Conservation (phyloP, 1,140 invertebrate species). For the Epicauta chinensis region DNA sequence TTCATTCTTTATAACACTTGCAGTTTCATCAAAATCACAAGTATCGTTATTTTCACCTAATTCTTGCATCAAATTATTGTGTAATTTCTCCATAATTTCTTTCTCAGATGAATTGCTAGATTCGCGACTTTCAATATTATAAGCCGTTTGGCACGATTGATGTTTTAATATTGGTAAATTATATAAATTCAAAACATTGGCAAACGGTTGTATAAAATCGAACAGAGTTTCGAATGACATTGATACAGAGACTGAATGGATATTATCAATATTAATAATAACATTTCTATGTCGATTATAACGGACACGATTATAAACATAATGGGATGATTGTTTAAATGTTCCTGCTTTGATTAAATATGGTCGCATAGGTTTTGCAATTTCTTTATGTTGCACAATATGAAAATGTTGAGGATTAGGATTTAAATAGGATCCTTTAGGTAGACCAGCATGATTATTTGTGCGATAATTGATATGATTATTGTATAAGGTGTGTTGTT, state of each 20-base stretch:
- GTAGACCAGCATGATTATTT: constrained; percentile 34
- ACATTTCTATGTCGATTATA: constrained; percentile 15
- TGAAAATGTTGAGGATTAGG: constrained; percentile 41
- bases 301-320: constrained; percentile 12
- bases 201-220: constrained; percentile 38
- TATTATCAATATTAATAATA: constrained; percentile 29
- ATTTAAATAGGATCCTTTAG: constrained; percentile 38
- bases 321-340: constrained; percentile 14
- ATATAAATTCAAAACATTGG: constrained; percentile 31
- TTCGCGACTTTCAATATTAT: background rate
- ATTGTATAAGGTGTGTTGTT: too few species aligned
- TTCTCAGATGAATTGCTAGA: constrained; percentile 14
- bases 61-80: background rate
- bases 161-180: constrained; percentile 19
- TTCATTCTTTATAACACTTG: background rate
- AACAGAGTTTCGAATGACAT: constrained; percentile 30
- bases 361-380: constrained; percentile 21
- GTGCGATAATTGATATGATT: constrained; percentile 30
- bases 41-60: background rate
- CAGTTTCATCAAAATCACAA: background rate
- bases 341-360: constrained; percentile 21
- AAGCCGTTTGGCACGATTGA: constrained; percentile 30
- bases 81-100: constrained; percentile 26
- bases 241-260: constrained; percentile 28
- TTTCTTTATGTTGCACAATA: constrained; percentile 28